Percentiles rank a stretch among this genome's conserved stretches.
Evolutionary conservation across 2,113 vertebrate species (phyloP).

Genomic region (Albula glossodonta): DNA sequence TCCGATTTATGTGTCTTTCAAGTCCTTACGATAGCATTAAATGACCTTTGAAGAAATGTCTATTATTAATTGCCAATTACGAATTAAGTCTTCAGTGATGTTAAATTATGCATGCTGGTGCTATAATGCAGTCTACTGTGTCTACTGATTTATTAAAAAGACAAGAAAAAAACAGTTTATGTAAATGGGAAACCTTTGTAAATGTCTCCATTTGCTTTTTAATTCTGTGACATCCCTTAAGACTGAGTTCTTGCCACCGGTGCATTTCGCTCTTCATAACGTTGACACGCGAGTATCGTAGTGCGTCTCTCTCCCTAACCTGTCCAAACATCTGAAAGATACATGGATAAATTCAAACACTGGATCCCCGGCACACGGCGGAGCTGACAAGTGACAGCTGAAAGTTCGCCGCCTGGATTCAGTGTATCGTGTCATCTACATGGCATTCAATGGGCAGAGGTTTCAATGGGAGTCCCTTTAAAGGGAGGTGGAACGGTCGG

Average conservation of each 20-base stretch:
- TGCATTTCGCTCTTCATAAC: not conserved
- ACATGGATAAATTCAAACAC: not conserved
- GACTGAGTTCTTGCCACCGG: not conserved
- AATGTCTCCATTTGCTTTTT: not conserved
- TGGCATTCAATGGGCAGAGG: not conserved
- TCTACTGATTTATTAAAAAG: not conserved
- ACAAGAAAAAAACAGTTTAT: not conserved
- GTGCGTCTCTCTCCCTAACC: not conserved
- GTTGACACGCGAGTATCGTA: not conserved
- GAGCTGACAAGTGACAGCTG: not conserved
- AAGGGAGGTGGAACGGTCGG: not conserved
- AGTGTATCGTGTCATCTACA: not conserved
- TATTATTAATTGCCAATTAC: too few relatives aligned
- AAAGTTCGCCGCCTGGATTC: not conserved
- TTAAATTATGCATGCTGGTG: not conserved
- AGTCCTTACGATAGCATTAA: too few relatives aligned
- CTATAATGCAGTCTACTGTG: not conserved
- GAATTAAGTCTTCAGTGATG: too few relatives aligned
- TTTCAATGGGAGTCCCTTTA: not conserved
- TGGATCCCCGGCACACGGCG: not conserved
- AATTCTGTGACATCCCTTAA: not conserved
- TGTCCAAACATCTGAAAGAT: not conserved
- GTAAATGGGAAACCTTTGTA: not conserved
- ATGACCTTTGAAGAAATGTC: too few relatives aligned
- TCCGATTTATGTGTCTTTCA: too few relatives aligned